Evolutionary conservation across 2,797 vertebrate species (phyloP), one percentile per base, ranked within the genome.

Genomic region (Sarcoramphus papa): DNA sequence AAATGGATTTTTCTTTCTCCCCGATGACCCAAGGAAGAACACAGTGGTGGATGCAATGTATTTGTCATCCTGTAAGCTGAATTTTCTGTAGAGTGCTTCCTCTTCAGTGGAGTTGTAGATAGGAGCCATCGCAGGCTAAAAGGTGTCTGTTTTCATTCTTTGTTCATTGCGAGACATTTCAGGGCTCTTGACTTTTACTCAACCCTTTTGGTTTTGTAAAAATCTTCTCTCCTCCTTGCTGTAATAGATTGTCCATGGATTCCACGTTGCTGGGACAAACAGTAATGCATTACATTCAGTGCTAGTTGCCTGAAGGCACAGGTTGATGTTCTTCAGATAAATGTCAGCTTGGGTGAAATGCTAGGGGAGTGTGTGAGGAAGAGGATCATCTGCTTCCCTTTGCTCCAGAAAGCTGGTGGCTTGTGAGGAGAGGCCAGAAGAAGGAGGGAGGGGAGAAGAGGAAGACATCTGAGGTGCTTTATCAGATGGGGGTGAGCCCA

Each of bases 1-100:
- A 74, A 33, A 79, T 30, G 6, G 19, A 30, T 73, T 92, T 93
- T 95, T 92, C 23, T 59, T 64, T 28, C 33, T 62, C 17, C 4
- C 4, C 0, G 0, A 0, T 72, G 63, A 54, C 16, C 4, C 60
- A 72, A 56, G 23, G 48, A 84, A 41, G 24, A 21, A 76, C 30
- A 28, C 15, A 75, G n/a, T 48, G 87, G 27, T 75, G 53, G 16
- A 11, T 64, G 13, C 35, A 67, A 18, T 5, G 4, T 48, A 25
- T 9, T 21, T 0, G 0, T 69, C 3, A 1, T 41, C 28, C n/a
- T 86, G 37, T 41, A 73, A 78, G 19, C 24, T 47, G 15, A 45
- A 59, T 28, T 31, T 90, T 88, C 80, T 68, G 50, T 56, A 19
- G 47, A 37, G 41, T 31, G 23, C 40, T 70, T 65, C 50, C 40